phyloP scores from a whole-genome alignment of 2,797 vertebrate species.

The Onychomys arenicola region DNA sequence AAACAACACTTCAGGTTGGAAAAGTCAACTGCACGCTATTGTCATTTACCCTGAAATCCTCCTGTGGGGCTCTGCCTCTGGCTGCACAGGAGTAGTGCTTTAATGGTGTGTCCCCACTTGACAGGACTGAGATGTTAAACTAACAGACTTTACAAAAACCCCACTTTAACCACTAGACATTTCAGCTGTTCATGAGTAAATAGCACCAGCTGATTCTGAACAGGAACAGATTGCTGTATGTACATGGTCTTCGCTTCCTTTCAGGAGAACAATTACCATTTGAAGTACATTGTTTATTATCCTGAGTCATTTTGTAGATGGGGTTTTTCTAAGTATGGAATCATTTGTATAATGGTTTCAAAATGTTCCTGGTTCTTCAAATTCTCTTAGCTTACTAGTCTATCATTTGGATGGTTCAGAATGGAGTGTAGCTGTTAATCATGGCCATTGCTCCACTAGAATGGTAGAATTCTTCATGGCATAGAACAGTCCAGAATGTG shows the following conservation, averaged over 20 bases:
- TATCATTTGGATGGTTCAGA: slow-evolving; percentile 11
- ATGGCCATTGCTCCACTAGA: neutral
- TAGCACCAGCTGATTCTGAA: slow-evolving; percentile 11
- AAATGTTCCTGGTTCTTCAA: slow-evolving; percentile 9
- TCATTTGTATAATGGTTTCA: slow-evolving; percentile 41
- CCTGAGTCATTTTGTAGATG: neutral
- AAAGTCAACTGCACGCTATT: slow-evolving; percentile 42
- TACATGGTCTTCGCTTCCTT: neutral
- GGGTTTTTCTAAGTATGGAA: neutral
- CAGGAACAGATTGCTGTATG: neutral
- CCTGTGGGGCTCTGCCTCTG: slow-evolving; percentile 32
- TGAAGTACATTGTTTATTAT: neutral
- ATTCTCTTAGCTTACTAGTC: neutral
- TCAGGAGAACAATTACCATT: neutral
- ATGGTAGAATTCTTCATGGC: slow-evolving; percentile 3
- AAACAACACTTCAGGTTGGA: neutral
- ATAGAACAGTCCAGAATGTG: slow-evolving; percentile 29
- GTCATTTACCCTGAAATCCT: slow-evolving; percentile 2
- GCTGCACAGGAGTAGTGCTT: slow-evolving; percentile 33
- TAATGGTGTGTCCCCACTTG: slow-evolving; percentile 42
- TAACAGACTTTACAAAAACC: neutral
- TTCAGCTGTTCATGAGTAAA: slow-evolving; percentile 17
- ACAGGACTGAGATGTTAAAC: slow-evolving; percentile 62
- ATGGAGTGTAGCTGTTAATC: neutral
- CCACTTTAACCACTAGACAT: slow-evolving; percentile 55